Percentiles rank a stretch among this genome's conserved stretches.
Conservation (phyloP, 2,113 vertebrate species). For the Oncorhynchus tshawytscha region DNA sequence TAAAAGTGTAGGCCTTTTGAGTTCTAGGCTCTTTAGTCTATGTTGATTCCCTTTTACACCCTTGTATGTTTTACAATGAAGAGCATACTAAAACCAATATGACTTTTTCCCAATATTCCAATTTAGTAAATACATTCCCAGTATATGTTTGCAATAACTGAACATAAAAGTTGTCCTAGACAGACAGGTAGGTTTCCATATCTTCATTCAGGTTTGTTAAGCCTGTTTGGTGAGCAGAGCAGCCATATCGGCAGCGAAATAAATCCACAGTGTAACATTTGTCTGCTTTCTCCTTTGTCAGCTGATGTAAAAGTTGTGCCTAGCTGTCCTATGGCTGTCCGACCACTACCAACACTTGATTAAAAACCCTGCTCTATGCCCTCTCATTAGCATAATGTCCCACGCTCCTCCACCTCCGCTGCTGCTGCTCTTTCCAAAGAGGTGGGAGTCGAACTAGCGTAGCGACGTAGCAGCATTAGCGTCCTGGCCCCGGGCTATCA, state of each 20-base stretch:
- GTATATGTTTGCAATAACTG: background rate
- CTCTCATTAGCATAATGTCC: constrained; percentile 25
- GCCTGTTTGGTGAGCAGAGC: background rate
- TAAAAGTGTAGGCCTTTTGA: background rate
- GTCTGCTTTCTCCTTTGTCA: background rate
- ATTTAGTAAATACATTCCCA: background rate
- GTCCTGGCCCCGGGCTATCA: background rate
- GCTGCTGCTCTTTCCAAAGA: background rate
- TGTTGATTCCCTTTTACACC: no score
- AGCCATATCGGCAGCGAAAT: background rate
- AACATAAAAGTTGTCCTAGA: background rate
- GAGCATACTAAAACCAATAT: background rate
- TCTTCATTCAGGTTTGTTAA: background rate
- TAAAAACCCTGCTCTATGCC: constrained; percentile 26
- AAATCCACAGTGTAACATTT: background rate
- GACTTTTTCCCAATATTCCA: background rate
- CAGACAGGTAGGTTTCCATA: background rate
- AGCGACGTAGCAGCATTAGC: constrained; percentile 9
- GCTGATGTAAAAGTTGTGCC: background rate
- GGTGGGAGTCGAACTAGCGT: background rate
- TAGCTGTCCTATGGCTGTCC: constrained; percentile 2
- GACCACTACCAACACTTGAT: constrained; percentile 16
- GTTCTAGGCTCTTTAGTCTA: no score
- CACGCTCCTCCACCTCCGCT: background rate
- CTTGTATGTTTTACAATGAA: background rate